These are phyloP conservation scores for Oreonectes daqikongensis DNA, from an alignment of 2,797 vertebrate species.

Conservation along the genomic window DNA sequence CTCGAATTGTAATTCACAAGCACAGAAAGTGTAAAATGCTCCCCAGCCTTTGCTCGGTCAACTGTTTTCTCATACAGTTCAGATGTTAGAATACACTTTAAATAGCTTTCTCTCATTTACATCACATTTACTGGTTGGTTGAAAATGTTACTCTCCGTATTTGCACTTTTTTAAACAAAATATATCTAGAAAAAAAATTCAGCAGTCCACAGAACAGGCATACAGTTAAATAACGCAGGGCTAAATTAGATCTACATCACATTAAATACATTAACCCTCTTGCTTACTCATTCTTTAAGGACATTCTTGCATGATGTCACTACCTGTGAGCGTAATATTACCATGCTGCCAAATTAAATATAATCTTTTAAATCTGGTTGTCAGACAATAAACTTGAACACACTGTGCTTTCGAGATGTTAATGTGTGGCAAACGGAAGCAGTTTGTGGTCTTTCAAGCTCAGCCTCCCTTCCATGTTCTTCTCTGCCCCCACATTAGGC, in stretches of 20 bases:
- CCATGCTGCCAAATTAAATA: neutral
- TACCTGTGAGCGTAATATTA: neutral
- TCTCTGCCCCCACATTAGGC: slow-evolving; percentile 22
- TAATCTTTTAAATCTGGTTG: neutral
- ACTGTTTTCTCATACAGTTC: too few relatives aligned
- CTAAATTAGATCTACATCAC: neutral
- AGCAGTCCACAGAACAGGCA: too few relatives aligned
- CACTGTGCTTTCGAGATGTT: neutral
- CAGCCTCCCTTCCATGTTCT: slow-evolving; percentile 12
- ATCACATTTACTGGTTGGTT: too few relatives aligned
- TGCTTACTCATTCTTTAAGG: neutral
- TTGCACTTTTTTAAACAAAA: too few relatives aligned
- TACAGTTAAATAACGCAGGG: too few relatives aligned
- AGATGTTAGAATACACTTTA: too few relatives aligned
- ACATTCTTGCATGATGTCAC: neutral
- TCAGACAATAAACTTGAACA: slow-evolving; percentile 2
- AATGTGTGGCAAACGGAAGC: neutral
- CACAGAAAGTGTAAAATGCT: too few relatives aligned
- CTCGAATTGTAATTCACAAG: too few relatives aligned
- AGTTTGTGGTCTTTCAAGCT: slow-evolving; percentile 32
- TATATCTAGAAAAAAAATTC: too few relatives aligned
- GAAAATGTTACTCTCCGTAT: too few relatives aligned
- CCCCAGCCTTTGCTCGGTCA: too few relatives aligned
- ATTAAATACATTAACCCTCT: neutral
- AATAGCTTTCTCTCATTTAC: too few relatives aligned